Percentiles rank a stretch among this genome's conserved stretches.
These are phyloP conservation scores for Notiomystis cincta DNA, from an alignment of 2,113 vertebrate species.

Conservation along the genomic window DNA sequence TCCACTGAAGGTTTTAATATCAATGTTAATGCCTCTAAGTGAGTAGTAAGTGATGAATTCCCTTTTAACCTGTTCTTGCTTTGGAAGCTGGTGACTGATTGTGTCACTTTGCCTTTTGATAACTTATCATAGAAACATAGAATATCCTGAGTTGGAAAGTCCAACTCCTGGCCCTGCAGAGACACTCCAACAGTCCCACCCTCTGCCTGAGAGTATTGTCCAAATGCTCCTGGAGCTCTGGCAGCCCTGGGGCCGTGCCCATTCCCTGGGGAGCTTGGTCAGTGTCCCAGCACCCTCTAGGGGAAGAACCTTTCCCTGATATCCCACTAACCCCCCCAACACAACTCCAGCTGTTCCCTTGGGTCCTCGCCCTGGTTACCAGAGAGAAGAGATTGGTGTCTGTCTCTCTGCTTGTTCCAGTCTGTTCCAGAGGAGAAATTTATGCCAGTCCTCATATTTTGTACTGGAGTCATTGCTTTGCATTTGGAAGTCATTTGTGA, in stretches of 20 bases:
- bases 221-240: background rate
- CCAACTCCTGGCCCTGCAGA: background rate
- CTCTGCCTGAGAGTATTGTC: background rate
- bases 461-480: background rate
- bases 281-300: background rate
- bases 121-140: background rate
- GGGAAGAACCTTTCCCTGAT: background rate
- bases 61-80: background rate
- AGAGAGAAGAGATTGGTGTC: background rate
- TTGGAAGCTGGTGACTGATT: background rate
- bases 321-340: rapidly evolving
- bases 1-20: background rate
- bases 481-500: background rate
- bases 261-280: background rate
- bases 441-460: background rate
- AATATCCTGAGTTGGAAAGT: background rate
- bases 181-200: background rate
- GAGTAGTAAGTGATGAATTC: background rate
- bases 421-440: background rate
- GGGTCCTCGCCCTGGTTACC: background rate
- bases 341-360: background rate
- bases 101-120: background rate
- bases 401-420: background rate
- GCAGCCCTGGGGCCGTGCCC: background rate
- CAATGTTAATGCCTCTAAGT: background rate